Evolutionary conservation across 2,888 invertebrate species (phyloP).

Genomic region (Limnephilus lunatus): DNA sequence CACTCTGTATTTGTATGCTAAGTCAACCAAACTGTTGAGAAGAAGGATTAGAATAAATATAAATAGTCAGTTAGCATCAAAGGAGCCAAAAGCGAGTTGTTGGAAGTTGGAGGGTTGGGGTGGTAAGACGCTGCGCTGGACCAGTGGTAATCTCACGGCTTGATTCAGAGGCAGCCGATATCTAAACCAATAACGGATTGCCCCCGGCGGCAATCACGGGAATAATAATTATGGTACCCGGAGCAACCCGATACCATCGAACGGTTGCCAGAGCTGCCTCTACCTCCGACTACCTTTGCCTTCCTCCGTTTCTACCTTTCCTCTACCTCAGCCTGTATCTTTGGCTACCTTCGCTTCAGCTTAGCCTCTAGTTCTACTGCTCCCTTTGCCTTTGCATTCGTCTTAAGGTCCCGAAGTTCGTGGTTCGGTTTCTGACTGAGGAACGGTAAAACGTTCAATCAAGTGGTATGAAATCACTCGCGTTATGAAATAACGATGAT

Average conservation of each 20-base stretch:
- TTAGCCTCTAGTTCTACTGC: background rate
- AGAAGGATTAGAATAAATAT: background rate
- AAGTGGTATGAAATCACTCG: background rate
- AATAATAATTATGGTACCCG: conserved; percentile 49
- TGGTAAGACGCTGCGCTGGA: background rate
- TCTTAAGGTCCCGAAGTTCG: background rate
- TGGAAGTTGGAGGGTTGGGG: background rate
- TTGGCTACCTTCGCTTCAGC: background rate
- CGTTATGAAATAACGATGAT: background rate
- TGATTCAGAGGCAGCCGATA: conserved; percentile 54
- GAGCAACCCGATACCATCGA: conserved; percentile 28
- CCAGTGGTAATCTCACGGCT: conserved; percentile 32
- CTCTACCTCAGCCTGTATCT: background rate
- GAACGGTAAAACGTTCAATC: background rate
- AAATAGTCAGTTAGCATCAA: background rate
- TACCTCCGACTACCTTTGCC: background rate
- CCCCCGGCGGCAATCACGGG: conserved; percentile 61
- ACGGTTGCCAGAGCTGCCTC: background rate
- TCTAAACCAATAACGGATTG: conserved; percentile 60
- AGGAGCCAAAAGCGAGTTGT: background rate
- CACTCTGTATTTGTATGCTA: background rate
- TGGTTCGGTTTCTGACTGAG: background rate
- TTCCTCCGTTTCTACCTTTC: background rate
- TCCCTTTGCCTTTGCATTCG: background rate
- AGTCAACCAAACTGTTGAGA: background rate